Evolutionary conservation across 2,113 vertebrate species (phyloP).

Genomic region (Anarhynchus alexandrinus): DNA sequence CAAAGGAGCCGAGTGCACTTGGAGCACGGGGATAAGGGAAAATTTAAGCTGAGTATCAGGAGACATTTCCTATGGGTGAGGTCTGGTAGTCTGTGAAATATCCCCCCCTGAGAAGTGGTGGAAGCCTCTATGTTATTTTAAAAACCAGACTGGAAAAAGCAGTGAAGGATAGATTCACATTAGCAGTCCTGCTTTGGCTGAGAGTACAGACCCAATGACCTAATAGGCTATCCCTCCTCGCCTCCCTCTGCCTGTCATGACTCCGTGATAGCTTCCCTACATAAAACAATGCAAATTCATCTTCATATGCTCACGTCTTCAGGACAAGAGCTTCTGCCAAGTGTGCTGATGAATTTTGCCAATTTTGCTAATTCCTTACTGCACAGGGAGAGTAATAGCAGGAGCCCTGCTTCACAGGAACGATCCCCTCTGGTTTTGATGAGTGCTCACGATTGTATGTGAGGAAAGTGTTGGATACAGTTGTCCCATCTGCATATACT

Average conservation of each 20-base stretch:
- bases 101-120: neutral
- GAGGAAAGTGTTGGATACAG: neutral
- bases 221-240: neutral
- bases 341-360: neutral
- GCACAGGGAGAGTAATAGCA: neutral
- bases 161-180: neutral
- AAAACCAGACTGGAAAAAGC: neutral
- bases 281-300: neutral
- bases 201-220: neutral
- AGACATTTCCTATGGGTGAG: neutral
- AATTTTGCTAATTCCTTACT: neutral
- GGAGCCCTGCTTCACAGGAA: neutral
- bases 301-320: neutral
- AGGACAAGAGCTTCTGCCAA: neutral
- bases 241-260: neutral
- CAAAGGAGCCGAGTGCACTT: neutral
- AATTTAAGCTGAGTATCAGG: neutral
- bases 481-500: neutral
- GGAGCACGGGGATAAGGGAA: neutral
- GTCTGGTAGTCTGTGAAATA: neutral
- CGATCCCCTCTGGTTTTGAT: neutral
- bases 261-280: neutral
- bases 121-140: neutral
- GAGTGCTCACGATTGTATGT: accelerated
- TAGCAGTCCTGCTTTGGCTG: neutral